Percentiles rank a stretch among this genome's conserved stretches.
These are phyloP conservation scores for Temnothorax nylanderi DNA, from an alignment of 1,140 invertebrate genomes.

Conservation along the genomic window DNA sequence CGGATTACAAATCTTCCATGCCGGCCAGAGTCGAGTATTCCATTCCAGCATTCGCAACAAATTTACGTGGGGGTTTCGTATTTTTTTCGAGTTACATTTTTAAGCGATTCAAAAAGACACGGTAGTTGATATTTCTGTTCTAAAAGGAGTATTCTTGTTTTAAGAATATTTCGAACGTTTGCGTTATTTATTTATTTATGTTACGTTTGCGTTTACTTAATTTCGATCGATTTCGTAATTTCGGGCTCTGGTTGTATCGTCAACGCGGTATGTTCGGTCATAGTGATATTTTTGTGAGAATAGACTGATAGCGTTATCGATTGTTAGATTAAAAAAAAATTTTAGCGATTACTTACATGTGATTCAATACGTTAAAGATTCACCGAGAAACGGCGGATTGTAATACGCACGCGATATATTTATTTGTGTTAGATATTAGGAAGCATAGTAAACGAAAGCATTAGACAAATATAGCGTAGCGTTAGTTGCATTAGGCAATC, in stretches of 20 bases:
- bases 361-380: conserved; percentile 73
- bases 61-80: neutral
- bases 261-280: conserved; percentile 67
- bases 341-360: conserved; percentile 70
- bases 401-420: conserved; percentile 72
- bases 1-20: conserved; percentile 61
- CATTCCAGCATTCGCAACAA: conserved; percentile 39
- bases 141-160: neutral
- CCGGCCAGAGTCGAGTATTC: conserved; percentile 53
- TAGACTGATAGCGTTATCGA: conserved; percentile 78
- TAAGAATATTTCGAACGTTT: neutral
- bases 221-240: conserved; percentile 6
- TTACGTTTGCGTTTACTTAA: conserved; percentile 1
- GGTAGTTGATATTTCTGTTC: neutral
- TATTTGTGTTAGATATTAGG: conserved; percentile 78
- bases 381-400: conserved; percentile 46
- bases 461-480: conserved; percentile 71
- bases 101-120: conserved; percentile 18
- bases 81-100: conserved; percentile 9
- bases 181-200: conserved; percentile 18
- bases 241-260: conserved; percentile 44
- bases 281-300: conserved; percentile 78
- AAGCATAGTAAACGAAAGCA: conserved; percentile 68
- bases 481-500: conserved; percentile 67
- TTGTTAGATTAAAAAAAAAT: conserved; percentile 65